Percentiles rank a stretch among this genome's conserved stretches.
Evolutionary conservation across 2,888 invertebrate genomes (phyloP).

Genomic region (Aleiodes testaceus): DNA sequence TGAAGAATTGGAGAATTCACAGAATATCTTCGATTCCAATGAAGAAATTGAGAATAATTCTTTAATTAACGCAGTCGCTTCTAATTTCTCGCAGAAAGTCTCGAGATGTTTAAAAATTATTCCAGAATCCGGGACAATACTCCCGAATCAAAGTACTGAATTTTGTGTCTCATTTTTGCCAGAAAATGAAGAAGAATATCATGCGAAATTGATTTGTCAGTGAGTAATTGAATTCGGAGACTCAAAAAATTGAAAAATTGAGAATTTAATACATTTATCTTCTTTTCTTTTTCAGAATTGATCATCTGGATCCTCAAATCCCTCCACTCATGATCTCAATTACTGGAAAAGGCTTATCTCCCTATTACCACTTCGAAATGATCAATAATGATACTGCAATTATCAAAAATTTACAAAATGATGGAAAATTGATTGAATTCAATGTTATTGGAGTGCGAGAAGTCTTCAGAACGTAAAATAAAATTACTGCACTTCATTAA

Average conservation of each 20-base stretch:
- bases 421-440: slow-evolving; percentile 79
- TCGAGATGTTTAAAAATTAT: slow-evolving; percentile 74
- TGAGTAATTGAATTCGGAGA: slow-evolving; percentile 41
- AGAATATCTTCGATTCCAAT: neutral
- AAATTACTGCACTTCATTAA: neutral
- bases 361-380: slow-evolving; percentile 83
- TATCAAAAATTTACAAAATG: slow-evolving; percentile 71
- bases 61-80: slow-evolving; percentile 14
- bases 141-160: slow-evolving; percentile 70
- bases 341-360: slow-evolving; percentile 78
- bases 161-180: slow-evolving; percentile 77
- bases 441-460: slow-evolving; percentile 79
- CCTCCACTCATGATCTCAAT: slow-evolving; percentile 69
- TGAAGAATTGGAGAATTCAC: neutral
- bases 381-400: slow-evolving; percentile 75
- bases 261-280: neutral
- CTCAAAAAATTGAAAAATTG: neutral
- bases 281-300: slow-evolving; percentile 66
- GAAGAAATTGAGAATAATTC: neutral
- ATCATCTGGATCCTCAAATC: slow-evolving; percentile 74
- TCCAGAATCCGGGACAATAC: slow-evolving; percentile 73
- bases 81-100: slow-evolving; percentile 24
- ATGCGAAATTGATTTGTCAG: slow-evolving; percentile 75
- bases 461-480: slow-evolving; percentile 72
- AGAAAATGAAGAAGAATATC: slow-evolving; percentile 75